Evolutionary conservation across 1,140 invertebrate species (phyloP), one percentile per base, ranked within the genome.

Genomic region (Diploscapter pachys): DNA sequence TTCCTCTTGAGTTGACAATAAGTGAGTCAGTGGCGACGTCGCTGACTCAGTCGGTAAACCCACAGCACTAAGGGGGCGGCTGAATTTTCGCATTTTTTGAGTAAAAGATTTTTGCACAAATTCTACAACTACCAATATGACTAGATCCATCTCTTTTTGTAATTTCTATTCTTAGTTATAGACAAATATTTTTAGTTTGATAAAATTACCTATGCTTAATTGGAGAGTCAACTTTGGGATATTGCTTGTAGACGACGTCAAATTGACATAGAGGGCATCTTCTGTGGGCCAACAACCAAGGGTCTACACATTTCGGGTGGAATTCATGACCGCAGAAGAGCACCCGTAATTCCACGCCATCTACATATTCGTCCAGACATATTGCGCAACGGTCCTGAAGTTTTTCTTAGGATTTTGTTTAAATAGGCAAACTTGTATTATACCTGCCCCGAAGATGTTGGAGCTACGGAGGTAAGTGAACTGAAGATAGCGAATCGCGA

Each of bases 211-310:
- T 52, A 6, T 59, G n/a, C 9, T 4, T 4, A 31, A 72, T 74
- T 53, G 64, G 63, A 4, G 73, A 64, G 2, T 78, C 76, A 5
- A 75, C 65, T 61, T 63, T 59, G 55, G 76, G 76, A 63, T 74
- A 78, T 5, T 74, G 72, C 54, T 78, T 78, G 51, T 75, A 70
- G 51, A 78, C 76, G 53, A 78, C 76, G 61, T 78, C 76, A 50
- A 78, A 78, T 75, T 78, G 76, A 73, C 86, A 87, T 9, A 87
- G 80, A 0, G 86, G 86, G 81, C 86, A 87, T 3, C 86, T 86
- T 50, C 82, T 79, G 49, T 86, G 73, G 5, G 61, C 59, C 67
- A 71, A 57, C 51, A 80, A 68, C 71, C 78, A 79, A 54, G 78
- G 79, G 63, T 79, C 79, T 4, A 80, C 79, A 65, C 78, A 80